phyloP scores from a whole-genome alignment of 2,113 vertebrate genomes.

The Otis tarda region DNA sequence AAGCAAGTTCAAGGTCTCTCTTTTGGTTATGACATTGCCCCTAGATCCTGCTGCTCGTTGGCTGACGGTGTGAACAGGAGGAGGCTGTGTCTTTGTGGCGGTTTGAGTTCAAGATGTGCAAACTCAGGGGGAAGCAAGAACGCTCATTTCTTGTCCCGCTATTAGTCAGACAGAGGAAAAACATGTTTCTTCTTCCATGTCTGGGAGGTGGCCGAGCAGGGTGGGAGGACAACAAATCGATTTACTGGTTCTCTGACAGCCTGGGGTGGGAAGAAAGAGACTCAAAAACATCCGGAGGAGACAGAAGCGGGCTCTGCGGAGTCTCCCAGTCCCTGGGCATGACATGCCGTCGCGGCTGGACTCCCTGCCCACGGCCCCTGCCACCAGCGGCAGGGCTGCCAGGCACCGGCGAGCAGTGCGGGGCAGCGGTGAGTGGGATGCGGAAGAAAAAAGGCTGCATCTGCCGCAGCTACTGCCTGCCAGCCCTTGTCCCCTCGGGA shows the following conservation, averaged over 20 bases:
- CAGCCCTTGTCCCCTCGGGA: neutral
- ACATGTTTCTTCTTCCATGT: neutral
- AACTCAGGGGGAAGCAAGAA: neutral
- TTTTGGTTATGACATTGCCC: neutral
- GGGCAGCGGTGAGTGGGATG: neutral
- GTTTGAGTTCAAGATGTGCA: neutral
- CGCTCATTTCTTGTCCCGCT: neutral
- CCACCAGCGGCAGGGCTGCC: neutral
- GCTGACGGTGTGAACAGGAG: neutral
- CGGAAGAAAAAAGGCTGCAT: neutral
- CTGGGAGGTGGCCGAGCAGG: neutral
- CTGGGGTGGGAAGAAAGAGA: neutral
- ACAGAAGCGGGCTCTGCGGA: accelerated
- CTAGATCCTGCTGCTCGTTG: neutral
- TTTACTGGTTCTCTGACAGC: neutral
- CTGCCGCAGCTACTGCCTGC: neutral
- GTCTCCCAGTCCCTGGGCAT: neutral
- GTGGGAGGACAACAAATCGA: neutral
- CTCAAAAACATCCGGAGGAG: neutral
- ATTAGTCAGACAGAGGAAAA: neutral
- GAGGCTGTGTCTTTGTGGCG: neutral
- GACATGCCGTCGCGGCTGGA: accelerated
- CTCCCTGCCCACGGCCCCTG: neutral
- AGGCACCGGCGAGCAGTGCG: neutral
- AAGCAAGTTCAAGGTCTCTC: constrained; percentile 51